phyloP scores from a whole-genome alignment of 2,888 invertebrate genomes.

The Brassicogethes aeneus region DNA sequence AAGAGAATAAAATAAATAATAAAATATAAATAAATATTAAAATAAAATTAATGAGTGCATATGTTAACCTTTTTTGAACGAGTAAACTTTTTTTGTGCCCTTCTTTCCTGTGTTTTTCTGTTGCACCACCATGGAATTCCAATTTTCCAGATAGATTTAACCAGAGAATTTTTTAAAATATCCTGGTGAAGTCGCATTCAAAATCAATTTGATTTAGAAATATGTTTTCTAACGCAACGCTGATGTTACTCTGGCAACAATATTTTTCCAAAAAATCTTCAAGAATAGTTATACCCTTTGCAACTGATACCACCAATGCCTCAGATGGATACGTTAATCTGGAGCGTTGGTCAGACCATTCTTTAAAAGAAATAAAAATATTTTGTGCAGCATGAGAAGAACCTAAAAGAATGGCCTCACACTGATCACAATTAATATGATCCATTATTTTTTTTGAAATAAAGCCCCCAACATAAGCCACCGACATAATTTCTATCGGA shows the following conservation, averaged over 20 bases:
- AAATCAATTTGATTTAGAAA: too few relatives aligned
- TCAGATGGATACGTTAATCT: too few relatives aligned
- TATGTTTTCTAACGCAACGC: neutral
- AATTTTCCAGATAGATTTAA: neutral
- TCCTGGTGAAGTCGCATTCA: neutral
- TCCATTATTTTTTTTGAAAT: neutral
- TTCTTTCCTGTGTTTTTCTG: neutral
- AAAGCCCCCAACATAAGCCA: too few relatives aligned
- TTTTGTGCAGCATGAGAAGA: neutral
- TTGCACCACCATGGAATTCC: neutral
- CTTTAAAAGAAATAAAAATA: too few relatives aligned
- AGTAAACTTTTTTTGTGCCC: too few relatives aligned
- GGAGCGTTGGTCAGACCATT: too few relatives aligned
- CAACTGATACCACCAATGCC: neutral
- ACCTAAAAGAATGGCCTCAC: neutral
- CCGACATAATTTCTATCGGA: neutral
- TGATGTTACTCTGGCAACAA: neutral
- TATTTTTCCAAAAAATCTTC: neutral
- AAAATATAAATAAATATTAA: too few relatives aligned
- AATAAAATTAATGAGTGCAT: too few relatives aligned
- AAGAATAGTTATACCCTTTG: neutral
- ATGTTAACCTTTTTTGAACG: too few relatives aligned
- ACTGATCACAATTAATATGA: neutral
- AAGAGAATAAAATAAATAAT: too few relatives aligned
- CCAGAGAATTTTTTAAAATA: neutral